Percentiles rank a stretch among this genome's conserved stretches.
Evolutionary conservation across 2,113 vertebrate species (phyloP).

Genomic region (Epinephelus cyanopodus): DNA sequence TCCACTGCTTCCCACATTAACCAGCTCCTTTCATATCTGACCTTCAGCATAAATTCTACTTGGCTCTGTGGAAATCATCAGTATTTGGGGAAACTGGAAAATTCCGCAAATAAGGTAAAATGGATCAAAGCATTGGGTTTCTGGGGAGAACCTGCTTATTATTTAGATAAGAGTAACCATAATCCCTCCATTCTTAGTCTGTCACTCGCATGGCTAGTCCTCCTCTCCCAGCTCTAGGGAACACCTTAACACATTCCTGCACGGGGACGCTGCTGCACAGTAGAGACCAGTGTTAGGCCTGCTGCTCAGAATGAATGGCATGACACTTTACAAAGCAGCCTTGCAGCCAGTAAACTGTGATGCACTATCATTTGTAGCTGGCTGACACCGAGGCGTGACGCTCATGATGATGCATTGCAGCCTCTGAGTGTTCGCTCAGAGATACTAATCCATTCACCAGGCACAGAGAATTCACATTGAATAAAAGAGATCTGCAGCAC

Average conservation of each 20-base stretch:
- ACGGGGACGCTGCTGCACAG: background rate
- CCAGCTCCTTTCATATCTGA: background rate
- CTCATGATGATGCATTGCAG: constrained; percentile 18
- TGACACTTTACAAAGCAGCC: constrained; percentile 2
- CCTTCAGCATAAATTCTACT: background rate
- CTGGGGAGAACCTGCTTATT: constrained; percentile 6
- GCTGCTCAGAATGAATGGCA: constrained; percentile 13
- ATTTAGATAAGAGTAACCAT: background rate
- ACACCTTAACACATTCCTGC: constrained; percentile 10
- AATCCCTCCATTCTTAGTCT: constrained; percentile 22
- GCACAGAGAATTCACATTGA: constrained; percentile 1
- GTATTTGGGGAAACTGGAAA: background rate
- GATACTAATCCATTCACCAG: constrained; percentile 5
- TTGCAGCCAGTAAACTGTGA: background rate
- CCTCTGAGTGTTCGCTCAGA: background rate
- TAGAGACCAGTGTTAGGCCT: background rate
- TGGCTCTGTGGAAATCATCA: background rate
- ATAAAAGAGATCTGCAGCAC: background rate
- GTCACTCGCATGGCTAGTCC: constrained; percentile 23
- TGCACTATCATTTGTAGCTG: background rate
- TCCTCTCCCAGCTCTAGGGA: background rate
- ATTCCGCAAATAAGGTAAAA: background rate
- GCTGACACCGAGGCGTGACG: background rate
- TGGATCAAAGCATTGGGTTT: background rate
- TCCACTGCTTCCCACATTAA: background rate